Conservation (phyloP, 2,113 vertebrate species). For the Varanus salvator region DNA sequence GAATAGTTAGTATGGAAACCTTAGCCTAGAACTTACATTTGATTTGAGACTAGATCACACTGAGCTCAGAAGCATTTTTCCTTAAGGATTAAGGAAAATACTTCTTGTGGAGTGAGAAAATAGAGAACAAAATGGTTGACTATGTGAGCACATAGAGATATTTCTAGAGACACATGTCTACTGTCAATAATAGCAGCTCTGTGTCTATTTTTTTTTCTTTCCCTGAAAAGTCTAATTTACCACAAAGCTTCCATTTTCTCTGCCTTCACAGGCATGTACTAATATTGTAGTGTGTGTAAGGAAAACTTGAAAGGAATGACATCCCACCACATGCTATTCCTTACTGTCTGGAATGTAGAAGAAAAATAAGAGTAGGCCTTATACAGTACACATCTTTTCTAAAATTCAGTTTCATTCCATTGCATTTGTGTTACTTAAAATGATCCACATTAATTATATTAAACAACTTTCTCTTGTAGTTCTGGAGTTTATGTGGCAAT, state of each 20-base stretch:
- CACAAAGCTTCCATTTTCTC: neutral
- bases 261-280: neutral
- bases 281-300: neutral
- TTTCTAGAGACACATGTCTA: neutral
- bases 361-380: neutral
- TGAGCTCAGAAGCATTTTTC: neutral
- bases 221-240: neutral
- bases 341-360: neutral
- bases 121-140: neutral
- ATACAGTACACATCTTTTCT: neutral
- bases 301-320: neutral
- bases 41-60: neutral
- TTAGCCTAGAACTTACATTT: neutral
- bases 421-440: neutral
- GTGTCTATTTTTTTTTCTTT: neutral
- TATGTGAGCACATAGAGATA: neutral
- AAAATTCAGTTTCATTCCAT: neutral
- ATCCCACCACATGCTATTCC: too few species aligned
- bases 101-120: neutral
- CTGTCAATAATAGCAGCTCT: neutral
- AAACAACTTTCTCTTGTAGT: constrained; percentile 79
- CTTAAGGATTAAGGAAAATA: neutral
- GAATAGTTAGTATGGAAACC: neutral
- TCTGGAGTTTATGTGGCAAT: constrained; percentile 98
- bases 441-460: neutral